Evolutionary conservation across 2,888 invertebrate species (phyloP), one percentile per base, ranked within the genome.

Genomic region (Dasypolia templi): DNA sequence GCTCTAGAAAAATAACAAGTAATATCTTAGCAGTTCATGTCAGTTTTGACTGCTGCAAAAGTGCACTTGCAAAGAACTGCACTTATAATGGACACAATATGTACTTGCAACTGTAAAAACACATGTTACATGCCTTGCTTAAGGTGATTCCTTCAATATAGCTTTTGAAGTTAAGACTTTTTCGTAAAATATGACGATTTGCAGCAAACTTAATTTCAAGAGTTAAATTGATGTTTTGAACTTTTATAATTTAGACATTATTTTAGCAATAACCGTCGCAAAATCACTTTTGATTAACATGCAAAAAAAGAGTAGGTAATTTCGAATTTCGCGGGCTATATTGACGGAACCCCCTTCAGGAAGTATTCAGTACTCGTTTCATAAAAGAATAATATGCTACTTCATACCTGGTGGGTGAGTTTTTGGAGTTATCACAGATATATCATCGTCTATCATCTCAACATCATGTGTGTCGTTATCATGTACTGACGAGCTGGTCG

Each of bases 361-460:
- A 35, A 35, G 9, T n/a, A 59, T 14, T n/a, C 35, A 59, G 14
- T 61, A 19, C n/a, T 26, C 11, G 39, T 61, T 17, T 39, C 17
- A 61, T 19, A n/a, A 26, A 61, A 11, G 11, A 26, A 7, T 29
- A 3, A 26, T 51, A 62, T 32, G 6, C n/a, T 17, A 39, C 6
- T n/a, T n/a, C 35, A 87, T 94, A 92, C 97, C 96, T 87, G 97
- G 97, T 91, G 96, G 96, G 86, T 96, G 95, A 87, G 95, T 96
- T 95, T 97, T 97, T 93, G 96, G 95, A 90, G 95, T 95, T 93
- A 97, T 96, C 93, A 95, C 94, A 96, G 96, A 94, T 96, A 96
- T 95, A 91, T 96, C 97, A 84, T 97, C 97, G 73, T 97, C 97
- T 78, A 98, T 97, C 97, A 98, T 97, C 88, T 97, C 97, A 75